Evolutionary conservation across 1,140 invertebrate species (phyloP).

Genomic region (Anthonomus grandis): DNA sequence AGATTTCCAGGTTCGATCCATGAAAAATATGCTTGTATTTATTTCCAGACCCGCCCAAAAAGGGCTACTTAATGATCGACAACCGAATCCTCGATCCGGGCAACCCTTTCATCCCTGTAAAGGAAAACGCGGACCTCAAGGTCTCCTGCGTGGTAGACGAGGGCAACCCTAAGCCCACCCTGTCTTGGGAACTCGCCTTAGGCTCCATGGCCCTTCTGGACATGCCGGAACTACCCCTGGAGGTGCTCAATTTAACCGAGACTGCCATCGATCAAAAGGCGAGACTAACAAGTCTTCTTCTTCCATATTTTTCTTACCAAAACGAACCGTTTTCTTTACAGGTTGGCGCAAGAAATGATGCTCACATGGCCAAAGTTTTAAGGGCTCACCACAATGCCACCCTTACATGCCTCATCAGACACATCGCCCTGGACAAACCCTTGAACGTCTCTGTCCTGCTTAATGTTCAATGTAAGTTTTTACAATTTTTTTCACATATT

Average conservation of each 20-base stretch:
- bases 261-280: constrained; percentile 49
- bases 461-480: constrained; percentile 82
- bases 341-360: constrained; percentile 57
- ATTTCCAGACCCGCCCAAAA: constrained; percentile 68
- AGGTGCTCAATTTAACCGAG: constrained; percentile 46
- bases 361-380: constrained; percentile 62
- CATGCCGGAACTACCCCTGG: constrained; percentile 53
- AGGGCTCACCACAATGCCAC: constrained; percentile 72
- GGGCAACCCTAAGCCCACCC: constrained; percentile 71
- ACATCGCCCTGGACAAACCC: constrained; percentile 62
- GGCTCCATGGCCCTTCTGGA: constrained; percentile 54
- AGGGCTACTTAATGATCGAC: constrained; percentile 76
- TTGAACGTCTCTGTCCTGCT: constrained; percentile 70
- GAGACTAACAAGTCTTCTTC: background rate
- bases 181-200: constrained; percentile 68
- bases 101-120: constrained; percentile 78
- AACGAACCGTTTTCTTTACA: background rate
- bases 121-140: constrained; percentile 74
- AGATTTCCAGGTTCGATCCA: no score
- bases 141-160: constrained; percentile 81
- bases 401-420: constrained; percentile 69
- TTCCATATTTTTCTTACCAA: background rate
- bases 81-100: constrained; percentile 74
- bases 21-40: no score
- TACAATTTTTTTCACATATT: no score